Percentiles rank a stretch among this genome's conserved stretches.
Evolutionary conservation across 2,113 vertebrate genomes (phyloP).

Genomic region (Maccullochella peelii): DNA sequence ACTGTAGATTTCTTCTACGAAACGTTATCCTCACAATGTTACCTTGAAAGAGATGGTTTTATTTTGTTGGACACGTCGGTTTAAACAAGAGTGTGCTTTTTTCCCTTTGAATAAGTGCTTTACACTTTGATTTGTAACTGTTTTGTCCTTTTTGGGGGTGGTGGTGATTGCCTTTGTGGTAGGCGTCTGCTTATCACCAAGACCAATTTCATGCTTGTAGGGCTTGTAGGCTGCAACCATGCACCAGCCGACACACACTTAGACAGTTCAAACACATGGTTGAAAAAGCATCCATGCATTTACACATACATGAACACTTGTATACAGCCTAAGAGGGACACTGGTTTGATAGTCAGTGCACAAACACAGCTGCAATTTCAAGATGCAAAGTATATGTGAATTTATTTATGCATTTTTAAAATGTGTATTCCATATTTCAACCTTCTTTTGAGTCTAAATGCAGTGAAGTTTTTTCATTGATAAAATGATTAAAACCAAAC

Average conservation of each 20-base stretch:
- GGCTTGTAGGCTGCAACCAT: neutral
- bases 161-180: neutral
- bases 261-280: neutral
- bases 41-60: neutral
- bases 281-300: neutral
- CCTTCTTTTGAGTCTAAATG: neutral
- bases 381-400: neutral
- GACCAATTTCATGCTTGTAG: neutral
- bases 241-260: neutral
- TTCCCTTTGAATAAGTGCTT: neutral
- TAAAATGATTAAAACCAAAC: slow-evolving; percentile 23
- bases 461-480: neutral
- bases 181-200: neutral
- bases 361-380: neutral
- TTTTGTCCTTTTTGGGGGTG: neutral
- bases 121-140: neutral
- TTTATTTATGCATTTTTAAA: neutral
- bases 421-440: neutral
- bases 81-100: neutral
- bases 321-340: neutral
- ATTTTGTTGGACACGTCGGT: neutral
- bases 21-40: neutral
- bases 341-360: neutral
- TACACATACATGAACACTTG: neutral
- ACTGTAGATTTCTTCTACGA: neutral